phyloP scores from a whole-genome alignment of 92 coral and sea anemone genomes.

The Scolanthus callimorphus region DNA sequence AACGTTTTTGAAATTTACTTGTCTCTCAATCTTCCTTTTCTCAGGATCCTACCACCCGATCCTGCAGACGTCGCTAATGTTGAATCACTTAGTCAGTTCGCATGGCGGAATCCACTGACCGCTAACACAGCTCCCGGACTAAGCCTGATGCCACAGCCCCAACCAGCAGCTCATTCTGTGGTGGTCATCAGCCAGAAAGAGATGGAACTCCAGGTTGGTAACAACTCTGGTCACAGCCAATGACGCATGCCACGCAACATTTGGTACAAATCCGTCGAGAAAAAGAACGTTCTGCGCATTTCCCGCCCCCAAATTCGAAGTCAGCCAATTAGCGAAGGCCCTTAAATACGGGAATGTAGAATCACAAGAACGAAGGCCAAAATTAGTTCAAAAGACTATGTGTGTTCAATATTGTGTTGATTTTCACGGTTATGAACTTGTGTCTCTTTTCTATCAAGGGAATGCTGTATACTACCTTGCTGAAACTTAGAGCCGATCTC shows the following conservation, averaged over 20 bases:
- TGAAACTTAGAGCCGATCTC: conserved; percentile 71
- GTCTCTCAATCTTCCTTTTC: not conserved
- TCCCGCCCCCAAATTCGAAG: too few species aligned
- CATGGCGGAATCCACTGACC: not conserved
- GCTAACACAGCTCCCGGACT: not conserved
- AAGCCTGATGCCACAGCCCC: conserved; percentile 5
- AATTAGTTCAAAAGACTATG: too few species aligned
- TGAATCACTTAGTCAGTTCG: not conserved
- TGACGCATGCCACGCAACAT: too few species aligned
- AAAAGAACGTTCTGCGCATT: too few species aligned
- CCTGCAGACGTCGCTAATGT: not conserved
- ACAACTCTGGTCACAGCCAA: too few species aligned
- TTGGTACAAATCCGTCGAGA: too few species aligned
- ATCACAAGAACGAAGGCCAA: too few species aligned
- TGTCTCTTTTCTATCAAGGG: conserved; percentile 78
- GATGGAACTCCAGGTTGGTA: conserved; percentile 54
- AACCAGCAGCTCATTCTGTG: conserved; percentile 13
- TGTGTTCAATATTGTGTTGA: too few species aligned
- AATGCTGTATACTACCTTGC: conserved; percentile 55
- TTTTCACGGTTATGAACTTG: too few species aligned
- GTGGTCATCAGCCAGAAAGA: conserved; percentile 36
- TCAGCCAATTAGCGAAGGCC: too few species aligned
- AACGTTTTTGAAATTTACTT: not conserved
- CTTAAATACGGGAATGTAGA: too few species aligned
- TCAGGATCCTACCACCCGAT: conserved; percentile 7